Evolutionary conservation across 2,888 invertebrate genomes (phyloP), one percentile per base, ranked within the genome.

Genomic region (Trichacis sp.): DNA sequence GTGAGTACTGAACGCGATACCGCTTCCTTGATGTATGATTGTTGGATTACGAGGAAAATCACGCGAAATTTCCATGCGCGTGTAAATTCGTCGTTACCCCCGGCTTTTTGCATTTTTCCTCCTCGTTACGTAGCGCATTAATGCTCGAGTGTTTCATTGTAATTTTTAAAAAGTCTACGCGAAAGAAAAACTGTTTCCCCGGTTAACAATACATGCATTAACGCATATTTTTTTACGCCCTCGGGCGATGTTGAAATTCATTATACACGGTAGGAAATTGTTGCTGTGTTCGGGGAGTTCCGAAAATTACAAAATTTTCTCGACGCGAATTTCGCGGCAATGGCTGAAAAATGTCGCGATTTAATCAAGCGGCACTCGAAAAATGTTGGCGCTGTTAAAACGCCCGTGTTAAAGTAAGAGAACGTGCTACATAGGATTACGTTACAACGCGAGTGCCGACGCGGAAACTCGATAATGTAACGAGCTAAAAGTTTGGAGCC

Each of bases 1-100:
- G 43, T 11, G 43, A n/a, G n/a, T n/a, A n/a, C n/a, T n/a, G n/a
- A 43, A 19, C 9, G 43, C 55, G 30, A 30, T 43, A 29, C 30
- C 38, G 61, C 59, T 62, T 66, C 58, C 56, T 54, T 43, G 2
- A 6, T 19, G 43, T 17, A 18, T 43, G 18, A 19, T 19, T 43
- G 43, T 19, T 11, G 19, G 52, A 64, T 56, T 54, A 55, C 59
- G 55, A 54, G 48, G 19, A 55, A 60, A 66, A 58, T 62, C 58
- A 62, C 51, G 61, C 53, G 57, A 61, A 49, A 57, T 56, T 20
- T 52, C 43, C 30, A 4, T 42, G 12, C 40, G 14, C 48, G 54
- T 36, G 18, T 42, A 48, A 63, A 57, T 50, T 54, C 46, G 40
- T 49, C 36, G 36, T 49, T 42, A 45, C 19, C 43, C 2, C 2